Evolutionary conservation across 2,888 invertebrate genomes (phyloP).

Genomic region (Apotomis capreana): DNA sequence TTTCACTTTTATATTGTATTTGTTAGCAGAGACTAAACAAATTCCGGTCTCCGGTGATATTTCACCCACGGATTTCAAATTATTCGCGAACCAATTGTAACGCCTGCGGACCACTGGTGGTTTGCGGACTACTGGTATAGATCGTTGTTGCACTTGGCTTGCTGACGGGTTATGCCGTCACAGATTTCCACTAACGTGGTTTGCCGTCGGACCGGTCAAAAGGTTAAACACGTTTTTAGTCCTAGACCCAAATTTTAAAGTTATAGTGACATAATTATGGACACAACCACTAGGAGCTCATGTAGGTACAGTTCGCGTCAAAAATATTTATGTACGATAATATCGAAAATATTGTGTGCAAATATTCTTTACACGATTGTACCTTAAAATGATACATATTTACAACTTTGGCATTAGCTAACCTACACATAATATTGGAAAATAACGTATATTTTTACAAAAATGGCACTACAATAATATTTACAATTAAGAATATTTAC

Average conservation of each 20-base stretch:
- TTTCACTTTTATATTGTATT: too few species aligned
- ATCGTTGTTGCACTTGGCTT: too few species aligned
- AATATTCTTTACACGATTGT: slow-evolving; percentile 31
- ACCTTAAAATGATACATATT: slow-evolving; percentile 48
- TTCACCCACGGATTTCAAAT: too few species aligned
- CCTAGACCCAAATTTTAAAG: slow-evolving; percentile 1
- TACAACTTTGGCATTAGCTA: slow-evolving; percentile 82
- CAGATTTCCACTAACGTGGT: not conserved
- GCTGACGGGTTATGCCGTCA: too few species aligned
- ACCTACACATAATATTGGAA: slow-evolving; percentile 39
- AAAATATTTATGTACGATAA: not conserved
- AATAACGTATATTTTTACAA: slow-evolving; percentile 52
- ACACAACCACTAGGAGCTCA: slow-evolving; percentile 65
- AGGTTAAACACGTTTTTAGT: not conserved
- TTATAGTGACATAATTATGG: slow-evolving; percentile 43
- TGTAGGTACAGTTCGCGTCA: slow-evolving; percentile 45
- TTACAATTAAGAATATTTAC: slow-evolving; percentile 50
- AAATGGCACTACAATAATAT: slow-evolving; percentile 67
- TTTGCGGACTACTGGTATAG: too few species aligned
- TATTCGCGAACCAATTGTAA: too few species aligned
- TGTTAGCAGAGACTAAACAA: too few species aligned
- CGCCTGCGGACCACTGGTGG: too few species aligned
- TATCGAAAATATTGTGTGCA: slow-evolving; percentile 19
- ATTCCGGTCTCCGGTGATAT: too few species aligned
- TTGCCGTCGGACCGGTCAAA: not conserved